A percentile compares a stretch with the other conserved stretches of the same genome.
Evolutionary conservation across 2,797 vertebrate species (phyloP).

Genomic region (Cryptoprocta ferox): DNA sequence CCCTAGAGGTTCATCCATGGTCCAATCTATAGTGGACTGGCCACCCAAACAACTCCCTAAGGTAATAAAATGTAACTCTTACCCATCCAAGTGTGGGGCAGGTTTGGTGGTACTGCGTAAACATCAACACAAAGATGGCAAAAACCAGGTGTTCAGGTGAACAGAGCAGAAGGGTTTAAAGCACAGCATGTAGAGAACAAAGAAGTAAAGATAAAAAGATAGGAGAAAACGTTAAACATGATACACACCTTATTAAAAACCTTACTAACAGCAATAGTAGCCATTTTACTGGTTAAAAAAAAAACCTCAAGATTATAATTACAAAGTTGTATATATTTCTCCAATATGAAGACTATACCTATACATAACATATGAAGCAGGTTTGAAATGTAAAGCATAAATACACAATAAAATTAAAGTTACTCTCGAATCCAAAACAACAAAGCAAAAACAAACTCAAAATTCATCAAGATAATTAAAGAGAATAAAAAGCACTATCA

Average conservation of each 20-base stretch:
- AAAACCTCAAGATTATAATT: slow-evolving; percentile 52
- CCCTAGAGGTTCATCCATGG: neutral
- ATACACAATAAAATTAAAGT: slow-evolving; percentile 54
- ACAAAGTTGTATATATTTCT: slow-evolving; percentile 40
- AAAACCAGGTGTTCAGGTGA: slow-evolving; percentile 84
- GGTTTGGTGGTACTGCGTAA: slow-evolving; percentile 96
- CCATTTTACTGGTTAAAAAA: slow-evolving; percentile 58
- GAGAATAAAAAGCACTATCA: slow-evolving; percentile 28
- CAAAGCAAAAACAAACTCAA: neutral
- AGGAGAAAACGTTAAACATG: slow-evolving; percentile 81
- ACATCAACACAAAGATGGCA: slow-evolving; percentile 83
- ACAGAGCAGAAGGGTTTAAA: slow-evolving; percentile 80
- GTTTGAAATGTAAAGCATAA: slow-evolving; percentile 41
- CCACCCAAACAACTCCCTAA: neutral
- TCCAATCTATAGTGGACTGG: neutral
- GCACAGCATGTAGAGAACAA: slow-evolving; percentile 84
- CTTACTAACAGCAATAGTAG: slow-evolving; percentile 52
- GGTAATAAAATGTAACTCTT: slow-evolving; percentile 73
- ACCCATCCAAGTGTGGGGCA: slow-evolving; percentile 98
- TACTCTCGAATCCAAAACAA: slow-evolving; percentile 55
- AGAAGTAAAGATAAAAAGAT: slow-evolving; percentile 83
- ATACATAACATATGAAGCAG: slow-evolving; percentile 5
- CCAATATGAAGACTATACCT: slow-evolving; percentile 1
- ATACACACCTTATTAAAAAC: slow-evolving; percentile 35
- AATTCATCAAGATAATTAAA: slow-evolving; percentile 19